These are phyloP conservation scores for Oscheius myriophilus DNA, from an alignment of 2,888 invertebrate species.

Conservation along the genomic window DNA sequence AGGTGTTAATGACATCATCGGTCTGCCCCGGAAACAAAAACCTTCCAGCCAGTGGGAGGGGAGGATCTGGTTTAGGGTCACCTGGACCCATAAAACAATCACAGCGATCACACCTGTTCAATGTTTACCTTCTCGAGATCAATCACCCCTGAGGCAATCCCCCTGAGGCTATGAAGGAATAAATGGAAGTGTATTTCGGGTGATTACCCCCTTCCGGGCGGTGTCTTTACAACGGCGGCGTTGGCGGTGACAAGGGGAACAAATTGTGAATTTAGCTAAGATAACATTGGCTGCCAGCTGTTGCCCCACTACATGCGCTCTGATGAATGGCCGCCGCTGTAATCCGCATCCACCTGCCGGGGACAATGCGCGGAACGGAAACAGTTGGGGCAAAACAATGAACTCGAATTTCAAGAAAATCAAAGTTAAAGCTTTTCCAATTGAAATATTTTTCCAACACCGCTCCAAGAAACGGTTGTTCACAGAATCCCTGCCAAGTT, in stretches of 20 bases:
- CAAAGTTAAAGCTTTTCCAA: too few relatives aligned
- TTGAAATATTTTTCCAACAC: too few relatives aligned
- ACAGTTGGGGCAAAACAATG: too few relatives aligned
- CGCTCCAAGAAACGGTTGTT: too few relatives aligned
- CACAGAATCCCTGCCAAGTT: too few relatives aligned
- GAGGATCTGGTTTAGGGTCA: too few relatives aligned
- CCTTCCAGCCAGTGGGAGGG: too few relatives aligned
- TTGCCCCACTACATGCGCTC: slow-evolving; percentile 22
- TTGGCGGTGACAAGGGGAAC: slow-evolving; percentile 25
- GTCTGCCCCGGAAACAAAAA: too few relatives aligned
- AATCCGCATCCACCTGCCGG: slow-evolving; percentile 13
- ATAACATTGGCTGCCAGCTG: slow-evolving; percentile 46
- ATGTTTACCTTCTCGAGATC: slow-evolving; percentile 2
- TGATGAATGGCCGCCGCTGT: slow-evolving; percentile 35
- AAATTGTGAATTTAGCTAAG: slow-evolving; percentile 35
- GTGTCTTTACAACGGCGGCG: slow-evolving; percentile 17
- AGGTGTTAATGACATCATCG: too few relatives aligned
- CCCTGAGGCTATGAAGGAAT: not conserved
- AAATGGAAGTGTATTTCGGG: not conserved
- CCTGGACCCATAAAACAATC: slow-evolving; percentile 26
- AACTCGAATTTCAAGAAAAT: too few relatives aligned
- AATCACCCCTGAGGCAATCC: not conserved
- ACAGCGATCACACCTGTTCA: slow-evolving; percentile 16
- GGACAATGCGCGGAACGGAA: not conserved
- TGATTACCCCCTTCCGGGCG: not conserved